A percentile compares a stretch with the other conserved stretches of the same genome.
phyloP scores from a whole-genome alignment of 2,797 vertebrate genomes.

The Aphelocoma californica region DNA sequence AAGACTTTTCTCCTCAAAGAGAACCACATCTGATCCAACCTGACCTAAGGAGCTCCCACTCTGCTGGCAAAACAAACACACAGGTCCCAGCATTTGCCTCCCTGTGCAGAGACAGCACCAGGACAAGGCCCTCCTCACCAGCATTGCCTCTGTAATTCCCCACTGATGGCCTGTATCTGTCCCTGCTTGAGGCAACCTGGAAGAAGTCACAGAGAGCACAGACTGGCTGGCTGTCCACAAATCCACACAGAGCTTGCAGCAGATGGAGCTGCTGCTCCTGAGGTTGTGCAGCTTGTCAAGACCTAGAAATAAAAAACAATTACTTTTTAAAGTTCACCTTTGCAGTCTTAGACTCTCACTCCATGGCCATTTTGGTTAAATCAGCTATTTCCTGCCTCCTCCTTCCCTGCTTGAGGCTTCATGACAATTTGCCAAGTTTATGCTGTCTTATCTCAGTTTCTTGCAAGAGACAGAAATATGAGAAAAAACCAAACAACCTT shows the following conservation, averaged over 20 bases:
- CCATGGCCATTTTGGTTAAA: background rate
- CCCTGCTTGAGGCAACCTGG: conserved; percentile 81
- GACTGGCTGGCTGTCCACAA: conserved; percentile 77
- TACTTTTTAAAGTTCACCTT: background rate
- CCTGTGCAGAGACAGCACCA: background rate
- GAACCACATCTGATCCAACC: background rate
- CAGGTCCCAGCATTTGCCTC: background rate
- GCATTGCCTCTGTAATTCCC: conserved; percentile 87
- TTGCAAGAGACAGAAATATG: background rate
- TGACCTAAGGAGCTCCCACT: background rate
- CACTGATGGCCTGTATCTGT: conserved; percentile 82
- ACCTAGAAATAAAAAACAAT: conserved; percentile 68
- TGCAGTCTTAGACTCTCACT: background rate
- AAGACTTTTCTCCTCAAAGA: background rate
- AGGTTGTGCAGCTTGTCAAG: conserved; percentile 88
- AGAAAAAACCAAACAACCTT: background rate
- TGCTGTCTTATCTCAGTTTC: background rate
- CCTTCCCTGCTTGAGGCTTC: background rate
- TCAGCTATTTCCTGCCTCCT: background rate
- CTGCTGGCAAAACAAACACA: background rate
- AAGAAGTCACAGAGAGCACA: conserved; percentile 85
- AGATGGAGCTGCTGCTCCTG: conserved; percentile 76
- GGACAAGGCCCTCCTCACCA: conserved; percentile 62
- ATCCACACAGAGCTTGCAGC: conserved; percentile 82
- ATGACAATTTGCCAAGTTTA: background rate